These are phyloP conservation scores for Sebastes cheni DNA, from an alignment of 2,797 vertebrate species.

Conservation along the genomic window DNA sequence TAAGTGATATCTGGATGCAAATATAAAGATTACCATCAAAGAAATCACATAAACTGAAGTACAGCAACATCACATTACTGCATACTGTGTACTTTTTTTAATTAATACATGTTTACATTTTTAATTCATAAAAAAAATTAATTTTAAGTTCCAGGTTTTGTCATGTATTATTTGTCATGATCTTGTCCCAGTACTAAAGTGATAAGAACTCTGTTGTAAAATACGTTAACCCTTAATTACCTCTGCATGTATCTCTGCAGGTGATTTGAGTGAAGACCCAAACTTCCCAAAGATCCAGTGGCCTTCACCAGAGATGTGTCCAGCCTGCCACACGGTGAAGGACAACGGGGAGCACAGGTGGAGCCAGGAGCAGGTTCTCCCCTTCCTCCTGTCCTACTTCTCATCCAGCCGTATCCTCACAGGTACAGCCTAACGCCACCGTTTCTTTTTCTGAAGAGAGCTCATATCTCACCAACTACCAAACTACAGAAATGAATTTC, in stretches of 20 bases:
- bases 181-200: not conserved
- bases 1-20: too few relatives aligned
- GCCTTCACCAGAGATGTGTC: constrained; percentile 86
- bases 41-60: too few relatives aligned
- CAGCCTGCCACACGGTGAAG: constrained; percentile 82
- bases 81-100: too few relatives aligned
- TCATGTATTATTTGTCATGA: too few relatives aligned
- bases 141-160: too few relatives aligned
- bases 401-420: constrained; percentile 76
- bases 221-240: not conserved
- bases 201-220: not conserved
- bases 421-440: constrained; percentile 38
- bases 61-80: too few relatives aligned
- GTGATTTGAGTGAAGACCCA: constrained; percentile 89
- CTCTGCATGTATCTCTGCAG: constrained; percentile 64
- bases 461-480: not conserved
- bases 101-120: too few relatives aligned
- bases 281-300: constrained; percentile 93
- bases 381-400: constrained; percentile 86
- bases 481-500: not conserved
- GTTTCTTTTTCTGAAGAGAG: not conserved
- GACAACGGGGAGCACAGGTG: constrained; percentile 79
- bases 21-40: too few relatives aligned
- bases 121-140: too few relatives aligned
- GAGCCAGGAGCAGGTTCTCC: constrained; percentile 72